These are phyloP conservation scores for Apolygus lucorum DNA, from an alignment of 1,140 invertebrate species.

Conservation along the genomic window DNA sequence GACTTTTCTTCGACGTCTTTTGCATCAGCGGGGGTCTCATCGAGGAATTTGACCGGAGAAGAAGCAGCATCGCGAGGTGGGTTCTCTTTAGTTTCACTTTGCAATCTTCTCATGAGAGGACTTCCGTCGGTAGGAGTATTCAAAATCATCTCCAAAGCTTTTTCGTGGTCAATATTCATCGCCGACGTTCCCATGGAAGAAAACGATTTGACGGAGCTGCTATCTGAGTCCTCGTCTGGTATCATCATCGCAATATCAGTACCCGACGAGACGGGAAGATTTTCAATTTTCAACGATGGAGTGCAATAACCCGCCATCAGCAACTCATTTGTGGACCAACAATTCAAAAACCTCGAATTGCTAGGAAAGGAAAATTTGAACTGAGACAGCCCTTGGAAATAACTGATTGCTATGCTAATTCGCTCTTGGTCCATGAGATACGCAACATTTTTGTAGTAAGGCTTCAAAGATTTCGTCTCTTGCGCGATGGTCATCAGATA, in stretches of 20 bases:
- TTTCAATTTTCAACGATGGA: constrained; percentile 69
- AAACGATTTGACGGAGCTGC: constrained; percentile 34
- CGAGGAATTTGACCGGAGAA: no score
- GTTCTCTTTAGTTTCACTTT: not conserved
- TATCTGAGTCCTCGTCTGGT: constrained; percentile 38
- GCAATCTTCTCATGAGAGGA: constrained; percentile 23
- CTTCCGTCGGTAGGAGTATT: constrained; percentile 31
- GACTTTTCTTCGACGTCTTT: no score
- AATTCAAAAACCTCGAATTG: constrained; percentile 82
- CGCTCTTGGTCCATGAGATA: constrained; percentile 69
- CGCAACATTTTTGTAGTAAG: constrained; percentile 68
- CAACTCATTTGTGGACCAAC: constrained; percentile 77
- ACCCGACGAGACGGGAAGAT: constrained; percentile 46
- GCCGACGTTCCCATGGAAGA: no score
- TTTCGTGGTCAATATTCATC: constrained; percentile 47
- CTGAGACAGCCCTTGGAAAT: constrained; percentile 67
- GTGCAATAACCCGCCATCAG: constrained; percentile 72
- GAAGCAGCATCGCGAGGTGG: no score
- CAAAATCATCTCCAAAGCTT: constrained; percentile 56
- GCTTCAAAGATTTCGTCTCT: constrained; percentile 59
- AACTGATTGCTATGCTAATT: constrained; percentile 64
- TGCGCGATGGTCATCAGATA: constrained; percentile 69
- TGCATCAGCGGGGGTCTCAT: no score
- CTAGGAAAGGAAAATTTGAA: constrained; percentile 70
- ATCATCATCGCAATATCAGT: constrained; percentile 62